phyloP scores from a whole-genome alignment of 2,888 invertebrate species.

The Acrobasis consociella region DNA sequence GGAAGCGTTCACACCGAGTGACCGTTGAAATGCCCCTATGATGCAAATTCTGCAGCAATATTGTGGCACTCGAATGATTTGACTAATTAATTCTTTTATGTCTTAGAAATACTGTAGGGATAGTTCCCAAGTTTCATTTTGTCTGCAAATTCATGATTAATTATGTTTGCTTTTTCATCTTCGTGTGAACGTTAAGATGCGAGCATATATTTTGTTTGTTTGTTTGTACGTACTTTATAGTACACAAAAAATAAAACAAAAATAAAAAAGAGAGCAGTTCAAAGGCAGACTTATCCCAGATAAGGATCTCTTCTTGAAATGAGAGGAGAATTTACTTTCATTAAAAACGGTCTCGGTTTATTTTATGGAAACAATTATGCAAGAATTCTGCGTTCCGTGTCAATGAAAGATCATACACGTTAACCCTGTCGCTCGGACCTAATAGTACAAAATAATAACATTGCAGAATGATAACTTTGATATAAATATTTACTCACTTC shows the following conservation, averaged over 20 bases:
- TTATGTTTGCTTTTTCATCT: background rate
- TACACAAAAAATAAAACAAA: no score
- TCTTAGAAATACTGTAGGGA: constrained; percentile 2
- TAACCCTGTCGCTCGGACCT: background rate
- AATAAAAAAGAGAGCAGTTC: no score
- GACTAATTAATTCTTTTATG: constrained; percentile 8
- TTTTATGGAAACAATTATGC: constrained; percentile 6
- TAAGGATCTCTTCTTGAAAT: no score
- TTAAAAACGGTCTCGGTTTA: background rate
- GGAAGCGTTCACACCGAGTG: constrained; percentile 48
- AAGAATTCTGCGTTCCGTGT: constrained; percentile 9
- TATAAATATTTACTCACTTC: background rate
- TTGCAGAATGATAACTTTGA: background rate
- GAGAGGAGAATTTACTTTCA: no score
- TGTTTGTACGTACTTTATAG: no score
- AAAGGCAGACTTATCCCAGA: no score
- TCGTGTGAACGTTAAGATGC: background rate
- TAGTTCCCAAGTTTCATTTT: background rate
- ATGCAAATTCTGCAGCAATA: background rate
- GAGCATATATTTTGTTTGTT: no score
- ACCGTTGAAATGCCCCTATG: constrained; percentile 44
- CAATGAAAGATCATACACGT: constrained; percentile 12
- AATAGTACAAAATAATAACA: background rate
- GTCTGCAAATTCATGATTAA: background rate
- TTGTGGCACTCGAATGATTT: background rate